phyloP scores from a whole-genome alignment of 2,888 invertebrate genomes.

The Metellina segmentata region DNA sequence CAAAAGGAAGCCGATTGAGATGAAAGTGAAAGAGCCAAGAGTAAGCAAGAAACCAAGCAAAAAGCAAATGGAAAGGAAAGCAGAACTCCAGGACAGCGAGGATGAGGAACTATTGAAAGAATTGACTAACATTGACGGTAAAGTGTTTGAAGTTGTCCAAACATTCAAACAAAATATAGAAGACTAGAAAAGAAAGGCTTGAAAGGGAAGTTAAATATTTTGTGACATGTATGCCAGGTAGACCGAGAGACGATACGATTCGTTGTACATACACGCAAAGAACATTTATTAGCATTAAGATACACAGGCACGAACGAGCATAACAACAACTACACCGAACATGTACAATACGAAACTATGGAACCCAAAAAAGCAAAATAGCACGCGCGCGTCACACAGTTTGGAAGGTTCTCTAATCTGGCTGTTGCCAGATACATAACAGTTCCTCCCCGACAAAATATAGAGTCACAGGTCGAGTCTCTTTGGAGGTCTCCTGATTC shows the following conservation, averaged over 20 bases:
- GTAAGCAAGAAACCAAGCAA: too few relatives aligned
- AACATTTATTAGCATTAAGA: conserved; percentile 51
- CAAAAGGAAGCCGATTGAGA: too few relatives aligned
- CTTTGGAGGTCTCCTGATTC: conserved; percentile 42
- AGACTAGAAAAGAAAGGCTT: too few relatives aligned
- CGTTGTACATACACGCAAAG: conserved; percentile 58
- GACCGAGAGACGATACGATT: conserved; percentile 63
- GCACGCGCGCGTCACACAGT: conserved; percentile 50
- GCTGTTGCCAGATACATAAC: conserved; percentile 64
- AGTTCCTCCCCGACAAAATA: conserved; percentile 61
- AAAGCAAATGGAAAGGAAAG: too few relatives aligned
- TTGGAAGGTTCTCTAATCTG: conserved; percentile 56
- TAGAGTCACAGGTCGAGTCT: conserved; percentile 59
- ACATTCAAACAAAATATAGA: too few relatives aligned
- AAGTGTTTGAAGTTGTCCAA: too few relatives aligned
- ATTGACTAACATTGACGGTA: too few relatives aligned
- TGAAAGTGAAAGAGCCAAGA: too few relatives aligned
- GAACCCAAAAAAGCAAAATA: too few relatives aligned
- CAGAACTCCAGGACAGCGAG: too few relatives aligned
- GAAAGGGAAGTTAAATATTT: too few relatives aligned
- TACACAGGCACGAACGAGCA: conserved; percentile 53
- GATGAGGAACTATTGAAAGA: too few relatives aligned
- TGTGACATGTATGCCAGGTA: conserved; percentile 28
- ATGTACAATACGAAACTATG: conserved; percentile 26
- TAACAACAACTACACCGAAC: conserved; percentile 44